Percentiles rank a stretch among this genome's conserved stretches.
phyloP scores from a whole-genome alignment of 2,888 invertebrate genomes.

The Hirtodrosophila alboralis region DNA sequence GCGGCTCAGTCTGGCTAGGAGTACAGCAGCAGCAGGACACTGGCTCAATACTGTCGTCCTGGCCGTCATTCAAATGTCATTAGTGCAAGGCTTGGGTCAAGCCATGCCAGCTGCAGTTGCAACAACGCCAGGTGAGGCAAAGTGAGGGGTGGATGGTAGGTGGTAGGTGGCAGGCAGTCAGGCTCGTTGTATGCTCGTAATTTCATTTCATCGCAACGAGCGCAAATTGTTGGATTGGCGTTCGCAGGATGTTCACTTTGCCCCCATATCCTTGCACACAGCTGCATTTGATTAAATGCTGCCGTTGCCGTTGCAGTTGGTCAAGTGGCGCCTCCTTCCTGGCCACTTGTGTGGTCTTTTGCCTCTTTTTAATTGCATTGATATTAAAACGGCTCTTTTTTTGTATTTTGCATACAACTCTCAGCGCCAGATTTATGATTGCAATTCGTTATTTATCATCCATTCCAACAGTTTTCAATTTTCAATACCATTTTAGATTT shows the following conservation, averaged over 20 bases:
- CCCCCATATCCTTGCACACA: constrained; percentile 34
- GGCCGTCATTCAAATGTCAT: constrained; percentile 76
- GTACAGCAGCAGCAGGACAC: not conserved
- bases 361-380: constrained; percentile 69
- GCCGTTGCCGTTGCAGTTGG: constrained; percentile 25
- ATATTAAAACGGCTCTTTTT: constrained; percentile 73
- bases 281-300: constrained; percentile 72
- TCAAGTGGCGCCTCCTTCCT: constrained; percentile 3
- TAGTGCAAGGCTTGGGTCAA: constrained; percentile 55
- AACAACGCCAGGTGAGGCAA: constrained; percentile 11
- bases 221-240: constrained; percentile 46
- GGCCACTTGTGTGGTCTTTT: constrained; percentile 23
- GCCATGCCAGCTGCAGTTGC: constrained; percentile 15
- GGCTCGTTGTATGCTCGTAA: constrained; percentile 41
- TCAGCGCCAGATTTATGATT: constrained; percentile 66
- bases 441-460: constrained; percentile 72
- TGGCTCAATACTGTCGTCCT: constrained; percentile 16
- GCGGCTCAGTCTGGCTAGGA: constrained; percentile 19
- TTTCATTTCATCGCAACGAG: constrained; percentile 62
- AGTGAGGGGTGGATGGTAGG: constrained; percentile 21
- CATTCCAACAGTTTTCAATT: constrained; percentile 53
- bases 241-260: constrained; percentile 34
- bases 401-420: constrained; percentile 55
- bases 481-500: constrained; percentile 61
- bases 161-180: constrained; percentile 5